Conservation (phyloP, 2,888 invertebrate species). For the Odontomyia ornata region DNA sequence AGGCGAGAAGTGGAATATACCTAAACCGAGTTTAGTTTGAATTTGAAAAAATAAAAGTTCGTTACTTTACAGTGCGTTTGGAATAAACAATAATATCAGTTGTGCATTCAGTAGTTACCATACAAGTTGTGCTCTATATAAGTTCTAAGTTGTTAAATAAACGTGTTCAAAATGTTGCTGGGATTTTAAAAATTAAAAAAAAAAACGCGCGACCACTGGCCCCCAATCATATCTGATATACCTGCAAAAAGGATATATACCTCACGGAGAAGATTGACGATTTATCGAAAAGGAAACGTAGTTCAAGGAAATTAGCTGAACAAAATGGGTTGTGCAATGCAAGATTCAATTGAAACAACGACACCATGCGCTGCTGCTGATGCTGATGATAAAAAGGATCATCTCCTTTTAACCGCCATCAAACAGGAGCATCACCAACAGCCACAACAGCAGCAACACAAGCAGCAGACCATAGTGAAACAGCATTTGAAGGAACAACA, state of each 20-base stretch:
- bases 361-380: conserved; percentile 38
- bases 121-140: conserved; percentile 11
- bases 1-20: conserved; percentile 47
- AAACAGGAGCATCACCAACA: conserved; percentile 11
- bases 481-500: conserved; percentile 69
- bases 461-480: conserved; percentile 54
- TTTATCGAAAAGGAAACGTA: not conserved
- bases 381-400: conserved; percentile 33
- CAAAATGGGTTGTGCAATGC: conserved; percentile 65
- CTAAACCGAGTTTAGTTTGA: conserved; percentile 17
- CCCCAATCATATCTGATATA: not conserved
- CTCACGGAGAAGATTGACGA: not conserved
- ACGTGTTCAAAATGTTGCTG: conserved; percentile 7
- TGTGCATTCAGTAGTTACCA: conserved; percentile 18
- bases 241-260: not conserved
- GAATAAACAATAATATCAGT: not conserved
- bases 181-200: no score
- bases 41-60: not conserved
- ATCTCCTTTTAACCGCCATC: not conserved
- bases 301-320: not conserved
- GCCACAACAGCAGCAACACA: not conserved
- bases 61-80: not conserved
- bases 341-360: conserved; percentile 54
- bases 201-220: no score
- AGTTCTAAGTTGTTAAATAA: conserved; percentile 18